Evolutionary conservation across 2,797 vertebrate species (phyloP), one percentile per base, ranked within the genome.

Genomic region (Kryptolebias ocellatus): DNA sequence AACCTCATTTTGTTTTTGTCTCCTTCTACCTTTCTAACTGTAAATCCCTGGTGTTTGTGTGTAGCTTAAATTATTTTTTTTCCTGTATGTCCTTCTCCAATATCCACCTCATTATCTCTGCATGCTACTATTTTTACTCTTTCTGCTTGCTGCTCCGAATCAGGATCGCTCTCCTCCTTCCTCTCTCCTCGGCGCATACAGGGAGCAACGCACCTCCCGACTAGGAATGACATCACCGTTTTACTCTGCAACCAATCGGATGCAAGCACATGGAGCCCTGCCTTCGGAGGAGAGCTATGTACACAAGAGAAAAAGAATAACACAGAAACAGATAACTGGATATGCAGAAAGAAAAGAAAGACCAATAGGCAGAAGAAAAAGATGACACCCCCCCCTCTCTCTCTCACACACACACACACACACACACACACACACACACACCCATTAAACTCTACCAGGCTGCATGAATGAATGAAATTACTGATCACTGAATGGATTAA

Each of bases 151-250:
- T 64, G 73, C 78, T 81, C 12, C 67, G 53, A 67, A 85, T 67
- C 67, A 72, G 70, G 55, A 82, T 86, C 70, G 55, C 76, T 63
- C 62, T 62, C 81, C 73, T 83, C 73, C 12, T 39, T 75, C 76
- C 64, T 70, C 70, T 70, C 59, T 62, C 64, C 18, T 57, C 65
- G 37, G 16, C 78, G 70, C 60, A 15, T 74, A 74, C 37, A 63
- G 74, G 67, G 59, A 10, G 53, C 71, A 71, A 83, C 57, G 42
- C 83, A 77, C 68, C 83, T 67, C 83, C 76, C 49, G 47, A 79
- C 76, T 83, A 64, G 87, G 82, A 82, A 96, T 98, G 96, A 91
- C 91, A 89, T 94, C 94, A 94, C 95, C 92, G 53, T 86, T 94
- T 93, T 74, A 78, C 68, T 54, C 58, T 0, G 62, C 82, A 74